Conservation (phyloP, 2,888 invertebrate species). For the Griposia aprilina region DNA sequence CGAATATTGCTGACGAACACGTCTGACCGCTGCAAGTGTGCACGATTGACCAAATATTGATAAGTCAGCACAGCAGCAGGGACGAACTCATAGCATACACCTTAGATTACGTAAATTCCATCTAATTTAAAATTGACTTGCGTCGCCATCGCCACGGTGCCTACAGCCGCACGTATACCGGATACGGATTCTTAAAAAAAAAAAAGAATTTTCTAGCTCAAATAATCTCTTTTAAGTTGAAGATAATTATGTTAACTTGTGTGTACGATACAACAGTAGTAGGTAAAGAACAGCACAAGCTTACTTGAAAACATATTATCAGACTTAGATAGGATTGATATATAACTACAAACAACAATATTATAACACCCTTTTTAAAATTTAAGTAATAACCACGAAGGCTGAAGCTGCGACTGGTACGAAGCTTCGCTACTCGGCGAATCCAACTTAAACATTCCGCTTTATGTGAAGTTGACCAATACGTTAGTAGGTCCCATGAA, state of each 20-base stretch:
- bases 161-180: background rate
- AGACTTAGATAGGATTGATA: background rate
- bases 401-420: background rate
- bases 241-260: background rate
- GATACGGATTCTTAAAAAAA: background rate
- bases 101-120: background rate
- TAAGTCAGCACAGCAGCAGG: too few species aligned
- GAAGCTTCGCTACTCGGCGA: background rate
- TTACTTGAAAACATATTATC: background rate
- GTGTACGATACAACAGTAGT: background rate
- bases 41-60: too few species aligned
- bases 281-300: background rate
- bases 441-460: background rate
- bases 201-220: background rate
- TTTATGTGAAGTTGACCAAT: conserved; percentile 7
- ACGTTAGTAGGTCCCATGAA: conserved; percentile 15
- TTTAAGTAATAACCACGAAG: background rate
- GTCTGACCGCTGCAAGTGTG: too few species aligned
- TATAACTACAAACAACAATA: background rate
- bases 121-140: background rate
- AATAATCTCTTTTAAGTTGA: background rate
- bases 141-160: too few species aligned
- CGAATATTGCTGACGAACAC: too few species aligned
- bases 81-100: background rate
- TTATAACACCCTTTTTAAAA: background rate